Percentiles rank a stretch among this genome's conserved stretches.
Conservation (phyloP, 2,888 invertebrate species). For the Lasioglossum oenotherae region DNA sequence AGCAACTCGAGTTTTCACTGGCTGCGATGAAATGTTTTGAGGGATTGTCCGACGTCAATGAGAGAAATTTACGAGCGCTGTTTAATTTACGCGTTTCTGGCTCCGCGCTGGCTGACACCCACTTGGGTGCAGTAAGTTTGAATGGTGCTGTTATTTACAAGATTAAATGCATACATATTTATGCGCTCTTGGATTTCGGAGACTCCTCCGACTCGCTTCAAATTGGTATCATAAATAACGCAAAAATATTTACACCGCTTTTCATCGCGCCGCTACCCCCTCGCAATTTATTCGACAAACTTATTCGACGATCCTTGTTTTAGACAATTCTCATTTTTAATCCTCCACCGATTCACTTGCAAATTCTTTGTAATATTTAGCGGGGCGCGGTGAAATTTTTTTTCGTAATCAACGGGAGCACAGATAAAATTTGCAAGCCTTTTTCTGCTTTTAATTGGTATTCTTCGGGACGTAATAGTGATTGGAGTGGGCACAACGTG, state of each 20-base stretch:
- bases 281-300: not conserved
- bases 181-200: conserved; percentile 6
- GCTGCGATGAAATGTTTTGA: conserved; percentile 7
- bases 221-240: not conserved
- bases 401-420: too few species aligned
- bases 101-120: not conserved
- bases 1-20: not conserved
- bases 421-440: too few species aligned
- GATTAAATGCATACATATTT: conserved; percentile 7
- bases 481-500: not conserved
- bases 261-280: not conserved
- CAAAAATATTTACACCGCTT: not conserved
- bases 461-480: not conserved
- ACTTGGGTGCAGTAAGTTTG: conserved; percentile 7
- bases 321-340: not conserved
- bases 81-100: conserved; percentile 30
- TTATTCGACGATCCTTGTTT: not conserved
- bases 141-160: not conserved
- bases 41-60: conserved; percentile 18
- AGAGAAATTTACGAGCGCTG: not conserved
- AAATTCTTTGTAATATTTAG: not conserved
- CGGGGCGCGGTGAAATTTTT: too few species aligned
- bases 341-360: not conserved
- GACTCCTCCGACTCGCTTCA: not conserved
- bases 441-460: not conserved